A percentile compares a stretch with the other conserved stretches of the same genome.
Evolutionary conservation across 2,888 invertebrate genomes (phyloP).

Genomic region (Chorisops tibialis): DNA sequence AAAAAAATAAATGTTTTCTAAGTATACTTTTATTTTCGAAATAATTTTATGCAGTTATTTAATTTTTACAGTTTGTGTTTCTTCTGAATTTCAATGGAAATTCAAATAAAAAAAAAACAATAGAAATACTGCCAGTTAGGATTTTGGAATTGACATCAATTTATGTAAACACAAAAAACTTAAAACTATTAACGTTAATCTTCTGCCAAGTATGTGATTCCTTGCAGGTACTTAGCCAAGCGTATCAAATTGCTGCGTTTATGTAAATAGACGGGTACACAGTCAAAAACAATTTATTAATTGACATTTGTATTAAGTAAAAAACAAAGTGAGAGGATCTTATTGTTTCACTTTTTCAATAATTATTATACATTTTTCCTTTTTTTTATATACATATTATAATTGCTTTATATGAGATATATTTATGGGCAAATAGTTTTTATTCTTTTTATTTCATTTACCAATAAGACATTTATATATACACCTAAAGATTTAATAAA

Average conservation of each 20-base stretch:
- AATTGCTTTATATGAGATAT: constrained; percentile 23
- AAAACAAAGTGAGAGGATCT: background rate
- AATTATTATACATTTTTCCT: constrained; percentile 6
- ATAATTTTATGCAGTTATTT: too few relatives aligned
- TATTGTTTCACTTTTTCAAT: background rate
- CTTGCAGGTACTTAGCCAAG: constrained; percentile 19
- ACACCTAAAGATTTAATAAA: constrained; percentile 3
- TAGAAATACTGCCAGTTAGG: background rate
- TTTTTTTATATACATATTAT: constrained; percentile 13
- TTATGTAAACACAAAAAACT: too few relatives aligned
- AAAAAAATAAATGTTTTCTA: too few relatives aligned
- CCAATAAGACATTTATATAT: constrained; percentile 3
- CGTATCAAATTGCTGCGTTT: constrained; percentile 6
- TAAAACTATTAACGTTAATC: too few relatives aligned
- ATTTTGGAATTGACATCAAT: constrained; percentile 15
- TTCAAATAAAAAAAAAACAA: background rate
- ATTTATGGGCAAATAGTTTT: constrained; percentile 17
- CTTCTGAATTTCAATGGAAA: too few relatives aligned
- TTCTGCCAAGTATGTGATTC: constrained; percentile 9
- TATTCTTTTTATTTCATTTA: constrained; percentile 12
- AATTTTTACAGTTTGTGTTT: too few relatives aligned
- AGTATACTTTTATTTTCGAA: too few relatives aligned
- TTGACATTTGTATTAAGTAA: constrained; percentile 17
- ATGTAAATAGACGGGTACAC: constrained; percentile 21
- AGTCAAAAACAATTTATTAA: constrained; percentile 4